phyloP scores from a whole-genome alignment of 2,888 invertebrate genomes.

The Muschampia plurimacula region DNA sequence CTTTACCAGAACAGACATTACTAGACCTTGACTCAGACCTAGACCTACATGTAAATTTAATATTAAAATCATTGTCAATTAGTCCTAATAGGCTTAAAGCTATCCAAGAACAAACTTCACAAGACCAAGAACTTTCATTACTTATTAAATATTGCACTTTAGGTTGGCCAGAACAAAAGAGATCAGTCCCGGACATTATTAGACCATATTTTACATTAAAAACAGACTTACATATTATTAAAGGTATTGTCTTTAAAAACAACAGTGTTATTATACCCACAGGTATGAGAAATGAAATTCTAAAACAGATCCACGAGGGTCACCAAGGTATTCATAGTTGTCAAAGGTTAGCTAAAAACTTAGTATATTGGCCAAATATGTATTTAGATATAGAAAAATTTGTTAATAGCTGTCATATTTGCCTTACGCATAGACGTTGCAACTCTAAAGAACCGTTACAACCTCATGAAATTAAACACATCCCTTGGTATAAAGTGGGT shows the following conservation, averaged over 20 bases:
- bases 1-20: conserved; percentile 10
- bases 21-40: conserved; percentile 4
- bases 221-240: conserved; percentile 35
- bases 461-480: conserved; percentile 17
- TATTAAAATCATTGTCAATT: conserved; percentile 17
- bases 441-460: conserved; percentile 9
- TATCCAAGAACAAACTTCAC: conserved; percentile 12
- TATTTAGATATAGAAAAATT: conserved; percentile 42
- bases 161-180: conserved; percentile 42
- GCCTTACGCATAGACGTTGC: conserved; percentile 33
- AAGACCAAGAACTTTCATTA: conserved; percentile 1
- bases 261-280: conserved; percentile 39
- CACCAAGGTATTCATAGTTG: conserved; percentile 1
- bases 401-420: conserved; percentile 39
- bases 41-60: conserved; percentile 30
- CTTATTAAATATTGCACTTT: conserved; percentile 37
- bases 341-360: not conserved
- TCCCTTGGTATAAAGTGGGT: conserved; percentile 43
- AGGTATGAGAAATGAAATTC: not conserved
- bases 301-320: not conserved
- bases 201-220: conserved; percentile 32
- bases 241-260: conserved; percentile 34
- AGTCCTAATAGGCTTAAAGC: conserved; percentile 2
- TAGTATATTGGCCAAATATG: conserved; percentile 27
- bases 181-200: conserved; percentile 14